Conservation (phyloP, 2,113 vertebrate species). For the Tragelaphus imberbis region DNA sequence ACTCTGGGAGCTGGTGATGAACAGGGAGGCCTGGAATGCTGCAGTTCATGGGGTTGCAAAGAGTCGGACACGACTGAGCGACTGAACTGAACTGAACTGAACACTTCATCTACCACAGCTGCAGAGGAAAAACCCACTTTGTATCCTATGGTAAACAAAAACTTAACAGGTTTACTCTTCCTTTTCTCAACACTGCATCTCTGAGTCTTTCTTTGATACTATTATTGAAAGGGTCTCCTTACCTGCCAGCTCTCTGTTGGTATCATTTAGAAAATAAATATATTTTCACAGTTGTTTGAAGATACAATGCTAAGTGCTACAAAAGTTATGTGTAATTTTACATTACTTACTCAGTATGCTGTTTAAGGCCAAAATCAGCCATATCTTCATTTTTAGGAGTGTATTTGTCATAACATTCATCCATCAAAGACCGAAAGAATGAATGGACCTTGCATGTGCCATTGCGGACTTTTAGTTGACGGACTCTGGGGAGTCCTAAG, state of each 20-base stretch:
- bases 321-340: slow-evolving; percentile 25
- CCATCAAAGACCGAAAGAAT: slow-evolving; percentile 58
- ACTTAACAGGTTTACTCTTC: not conserved
- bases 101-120: not conserved
- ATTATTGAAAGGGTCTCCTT: not conserved
- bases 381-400: slow-evolving; percentile 61
- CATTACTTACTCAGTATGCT: slow-evolving; percentile 71
- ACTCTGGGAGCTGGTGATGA: too few species aligned
- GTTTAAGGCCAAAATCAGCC: slow-evolving; percentile 71
- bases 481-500: slow-evolving; percentile 72
- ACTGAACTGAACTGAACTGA: not conserved
- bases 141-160: not conserved
- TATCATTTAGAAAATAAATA: not conserved
- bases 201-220: not conserved
- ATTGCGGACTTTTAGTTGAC: slow-evolving; percentile 77
- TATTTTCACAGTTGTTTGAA: slow-evolving; percentile 17
- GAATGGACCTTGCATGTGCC: slow-evolving; percentile 69
- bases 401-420: slow-evolving; percentile 70
- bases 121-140: not conserved
- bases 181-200: not conserved
- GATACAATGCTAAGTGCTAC: not conserved
- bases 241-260: not conserved
- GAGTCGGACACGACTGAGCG: too few species aligned
- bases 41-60: too few species aligned
- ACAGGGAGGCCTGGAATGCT: too few species aligned